These are phyloP conservation scores for Hyaena hyaena DNA, from an alignment of 2,113 vertebrate genomes.

Conservation along the genomic window DNA sequence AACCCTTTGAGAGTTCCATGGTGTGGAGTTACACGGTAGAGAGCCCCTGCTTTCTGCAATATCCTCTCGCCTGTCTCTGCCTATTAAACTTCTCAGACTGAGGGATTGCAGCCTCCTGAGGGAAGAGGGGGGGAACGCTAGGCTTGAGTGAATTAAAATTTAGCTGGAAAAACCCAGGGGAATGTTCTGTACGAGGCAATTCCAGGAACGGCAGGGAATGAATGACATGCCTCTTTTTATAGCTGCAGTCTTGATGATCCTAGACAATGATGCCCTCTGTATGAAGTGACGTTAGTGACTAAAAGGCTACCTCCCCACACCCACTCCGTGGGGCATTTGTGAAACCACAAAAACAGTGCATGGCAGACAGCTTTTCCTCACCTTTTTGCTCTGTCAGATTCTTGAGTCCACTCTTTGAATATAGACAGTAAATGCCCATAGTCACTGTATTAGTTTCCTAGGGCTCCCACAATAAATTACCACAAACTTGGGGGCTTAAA, in stretches of 20 bases:
- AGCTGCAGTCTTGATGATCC: background rate
- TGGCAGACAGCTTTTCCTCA: background rate
- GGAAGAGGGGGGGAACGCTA: background rate
- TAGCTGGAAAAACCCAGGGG: slow-evolving; percentile 51
- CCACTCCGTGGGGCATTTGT: background rate
- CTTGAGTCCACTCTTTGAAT: background rate
- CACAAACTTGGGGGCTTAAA: background rate
- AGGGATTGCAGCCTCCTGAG: slow-evolving; percentile 51
- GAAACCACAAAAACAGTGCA: background rate
- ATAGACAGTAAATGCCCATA: slow-evolving; percentile 47
- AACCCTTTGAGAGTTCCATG: background rate
- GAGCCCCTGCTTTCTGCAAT: slow-evolving; percentile 39
- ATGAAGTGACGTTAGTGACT: background rate
- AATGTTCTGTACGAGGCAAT: background rate
- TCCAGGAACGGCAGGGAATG: slow-evolving; percentile 4
- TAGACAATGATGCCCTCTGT: slow-evolving; percentile 8
- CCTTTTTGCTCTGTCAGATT: background rate
- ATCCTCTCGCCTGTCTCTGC: slow-evolving; percentile 39
- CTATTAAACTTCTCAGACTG: slow-evolving; percentile 46
- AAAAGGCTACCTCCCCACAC: background rate
- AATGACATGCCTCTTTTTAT: background rate
- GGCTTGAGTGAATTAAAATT: slow-evolving; percentile 59
- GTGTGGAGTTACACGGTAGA: background rate
- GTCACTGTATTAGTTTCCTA: background rate
- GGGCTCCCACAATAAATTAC: background rate